phyloP scores from a whole-genome alignment of 2,797 vertebrate genomes.

The Discoglossus pictus region DNA sequence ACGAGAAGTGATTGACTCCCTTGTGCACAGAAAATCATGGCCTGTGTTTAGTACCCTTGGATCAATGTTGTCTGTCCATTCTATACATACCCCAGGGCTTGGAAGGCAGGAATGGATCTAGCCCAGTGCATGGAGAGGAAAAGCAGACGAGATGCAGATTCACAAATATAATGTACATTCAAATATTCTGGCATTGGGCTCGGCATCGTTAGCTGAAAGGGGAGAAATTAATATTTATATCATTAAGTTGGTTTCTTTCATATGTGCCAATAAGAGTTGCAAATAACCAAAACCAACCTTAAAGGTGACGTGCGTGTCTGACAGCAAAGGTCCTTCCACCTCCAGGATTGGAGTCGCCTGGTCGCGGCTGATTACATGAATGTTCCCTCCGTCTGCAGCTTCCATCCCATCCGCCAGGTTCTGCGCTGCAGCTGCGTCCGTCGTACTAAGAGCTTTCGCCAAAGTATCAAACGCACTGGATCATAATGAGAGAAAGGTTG shows the following conservation, averaged over 20 bases:
- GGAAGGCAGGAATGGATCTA: slow-evolving; percentile 95
- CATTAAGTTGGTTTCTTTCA: no score
- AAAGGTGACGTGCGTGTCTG: slow-evolving; percentile 94
- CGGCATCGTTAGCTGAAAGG: slow-evolving; percentile 85
- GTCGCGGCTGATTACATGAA: slow-evolving; percentile 94
- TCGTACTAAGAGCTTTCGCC: slow-evolving; percentile 94
- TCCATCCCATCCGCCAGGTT: slow-evolving; percentile 78
- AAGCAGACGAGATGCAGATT: slow-evolving; percentile 95
- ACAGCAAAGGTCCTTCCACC: slow-evolving; percentile 95
- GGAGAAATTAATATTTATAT: no score
- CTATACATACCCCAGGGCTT: slow-evolving; percentile 88
- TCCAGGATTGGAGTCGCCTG: slow-evolving; percentile 96
- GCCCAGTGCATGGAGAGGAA: slow-evolving; percentile 99
- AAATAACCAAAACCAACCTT: slow-evolving; percentile 71
- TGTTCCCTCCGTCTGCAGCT: slow-evolving; percentile 80
- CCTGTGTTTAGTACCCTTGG: no score
- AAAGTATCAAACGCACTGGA: slow-evolving; percentile 95
- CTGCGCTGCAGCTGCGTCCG: slow-evolving; percentile 75
- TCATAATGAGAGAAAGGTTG: no score
- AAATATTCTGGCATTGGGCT: slow-evolving; percentile 97
- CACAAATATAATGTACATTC: slow-evolving; percentile 98
- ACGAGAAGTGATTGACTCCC: no score
- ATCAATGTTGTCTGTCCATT: no score
- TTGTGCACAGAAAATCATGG: no score
- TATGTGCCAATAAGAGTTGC: no score